These are phyloP conservation scores for Drosophila kurseongensis DNA, from an alignment of 1,140 invertebrate species.

Conservation along the genomic window DNA sequence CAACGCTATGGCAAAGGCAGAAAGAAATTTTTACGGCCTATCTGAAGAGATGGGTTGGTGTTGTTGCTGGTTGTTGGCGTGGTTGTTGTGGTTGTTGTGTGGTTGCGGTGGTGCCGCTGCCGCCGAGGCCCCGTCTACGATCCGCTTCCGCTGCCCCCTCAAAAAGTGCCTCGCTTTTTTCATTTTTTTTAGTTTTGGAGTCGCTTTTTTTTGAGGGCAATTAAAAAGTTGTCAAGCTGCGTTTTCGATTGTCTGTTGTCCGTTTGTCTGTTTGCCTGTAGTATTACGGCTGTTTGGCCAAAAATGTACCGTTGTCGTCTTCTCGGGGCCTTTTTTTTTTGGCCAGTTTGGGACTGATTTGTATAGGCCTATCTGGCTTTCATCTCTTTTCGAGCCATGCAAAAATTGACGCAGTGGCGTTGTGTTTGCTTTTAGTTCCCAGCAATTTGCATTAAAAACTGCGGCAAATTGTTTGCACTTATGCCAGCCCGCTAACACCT, in stretches of 20 bases:
- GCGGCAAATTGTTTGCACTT: constrained; percentile 24
- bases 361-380: constrained; percentile 62
- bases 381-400: constrained; percentile 20
- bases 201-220: constrained; percentile 65
- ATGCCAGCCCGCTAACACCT: too few species aligned
- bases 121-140: constrained; percentile 55
- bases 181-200: constrained; percentile 44
- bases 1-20: constrained; percentile 15
- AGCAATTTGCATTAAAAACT: constrained; percentile 36
- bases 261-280: constrained; percentile 47
- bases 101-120: constrained; percentile 31
- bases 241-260: constrained; percentile 54
- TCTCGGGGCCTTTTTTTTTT: constrained; percentile 19
- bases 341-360: constrained; percentile 24
- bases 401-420: neutral
- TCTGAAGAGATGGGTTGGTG: constrained; percentile 33
- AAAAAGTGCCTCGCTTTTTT: constrained; percentile 29
- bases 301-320: constrained; percentile 68
- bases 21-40: constrained; percentile 76
- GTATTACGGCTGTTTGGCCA: constrained; percentile 68
- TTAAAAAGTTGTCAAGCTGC: constrained; percentile 75
- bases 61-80: constrained; percentile 7
- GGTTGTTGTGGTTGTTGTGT: constrained; percentile 1
- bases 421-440: constrained; percentile 16
- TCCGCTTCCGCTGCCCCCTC: constrained; percentile 30